Percentiles rank a stretch among this genome's conserved stretches.
Evolutionary conservation across 2,797 vertebrate species (phyloP).

Genomic region (Accipiter badius): DNA sequence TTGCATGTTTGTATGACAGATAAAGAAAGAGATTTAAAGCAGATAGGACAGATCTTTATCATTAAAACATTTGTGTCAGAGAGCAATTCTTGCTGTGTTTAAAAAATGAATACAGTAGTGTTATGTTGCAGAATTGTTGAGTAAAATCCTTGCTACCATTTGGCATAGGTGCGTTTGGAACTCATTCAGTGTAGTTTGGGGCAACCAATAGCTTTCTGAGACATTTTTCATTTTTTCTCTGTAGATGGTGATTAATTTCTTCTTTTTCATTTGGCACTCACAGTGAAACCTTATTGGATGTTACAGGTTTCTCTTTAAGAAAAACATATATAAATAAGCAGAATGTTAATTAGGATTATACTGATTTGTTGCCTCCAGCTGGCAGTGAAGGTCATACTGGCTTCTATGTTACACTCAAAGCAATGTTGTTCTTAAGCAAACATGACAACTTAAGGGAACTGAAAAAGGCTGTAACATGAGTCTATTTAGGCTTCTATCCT

Average conservation of each 20-base stretch:
- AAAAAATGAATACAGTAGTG: background rate
- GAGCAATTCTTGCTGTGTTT: background rate
- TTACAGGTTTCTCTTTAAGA: constrained; percentile 12
- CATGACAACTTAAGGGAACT: background rate
- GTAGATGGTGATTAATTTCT: background rate
- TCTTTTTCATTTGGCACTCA: background rate
- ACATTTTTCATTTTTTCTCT: background rate
- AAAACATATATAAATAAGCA: background rate
- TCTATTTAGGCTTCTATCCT: background rate
- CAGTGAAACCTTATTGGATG: background rate
- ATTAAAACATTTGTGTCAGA: background rate
- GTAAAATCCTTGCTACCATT: background rate
- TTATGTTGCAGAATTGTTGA: background rate
- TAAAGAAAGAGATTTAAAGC: background rate
- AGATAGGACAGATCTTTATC: background rate
- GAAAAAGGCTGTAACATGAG: background rate
- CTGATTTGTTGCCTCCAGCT: background rate
- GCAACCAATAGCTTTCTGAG: background rate
- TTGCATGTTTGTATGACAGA: background rate
- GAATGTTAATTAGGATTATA: constrained; percentile 7
- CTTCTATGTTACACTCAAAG: background rate
- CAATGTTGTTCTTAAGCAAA: background rate
- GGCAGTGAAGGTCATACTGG: background rate
- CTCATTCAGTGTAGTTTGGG: background rate
- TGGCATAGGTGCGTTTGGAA: background rate